phyloP scores from a whole-genome alignment of 2,888 invertebrate species.

The Aphodius sticticus region DNA sequence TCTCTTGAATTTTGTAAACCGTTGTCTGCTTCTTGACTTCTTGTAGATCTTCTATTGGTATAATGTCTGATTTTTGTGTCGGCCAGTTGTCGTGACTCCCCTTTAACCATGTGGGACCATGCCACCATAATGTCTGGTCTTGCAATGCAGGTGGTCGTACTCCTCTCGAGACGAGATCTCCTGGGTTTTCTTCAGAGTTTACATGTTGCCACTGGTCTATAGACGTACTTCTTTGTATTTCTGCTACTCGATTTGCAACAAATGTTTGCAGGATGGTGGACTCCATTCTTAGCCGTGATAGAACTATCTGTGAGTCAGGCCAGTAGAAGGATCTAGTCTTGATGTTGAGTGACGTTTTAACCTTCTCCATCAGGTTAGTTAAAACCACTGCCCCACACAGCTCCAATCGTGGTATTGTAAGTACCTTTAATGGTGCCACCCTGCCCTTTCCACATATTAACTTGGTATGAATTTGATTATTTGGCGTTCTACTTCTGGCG shows the following conservation, averaged over 20 bases:
- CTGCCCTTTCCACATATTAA: slow-evolving; percentile 5
- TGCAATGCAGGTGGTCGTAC: background rate
- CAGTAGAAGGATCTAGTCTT: background rate
- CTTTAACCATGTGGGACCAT: background rate
- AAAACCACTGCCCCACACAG: background rate
- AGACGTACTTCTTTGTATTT: background rate
- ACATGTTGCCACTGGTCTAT: slow-evolving; percentile 11
- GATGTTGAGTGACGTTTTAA: background rate
- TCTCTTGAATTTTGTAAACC: too few species aligned
- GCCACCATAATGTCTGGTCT: background rate
- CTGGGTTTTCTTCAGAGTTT: slow-evolving; percentile 7
- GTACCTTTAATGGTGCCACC: background rate
- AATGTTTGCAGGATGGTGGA: slow-evolving; percentile 6
- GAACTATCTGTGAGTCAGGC: background rate
- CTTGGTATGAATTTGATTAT: background rate
- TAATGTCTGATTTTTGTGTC: too few species aligned
- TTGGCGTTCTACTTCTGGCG: background rate
- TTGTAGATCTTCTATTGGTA: too few species aligned
- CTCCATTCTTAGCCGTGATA: background rate
- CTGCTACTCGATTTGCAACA: slow-evolving; percentile 14
- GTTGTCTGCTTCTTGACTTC: too few species aligned
- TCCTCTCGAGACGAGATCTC: background rate
- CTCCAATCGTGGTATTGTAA: background rate
- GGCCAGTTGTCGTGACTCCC: too few species aligned
- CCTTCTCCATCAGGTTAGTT: background rate